Conservation (phyloP, 2,888 invertebrate species). For the Drosophila nigritarsus region DNA sequence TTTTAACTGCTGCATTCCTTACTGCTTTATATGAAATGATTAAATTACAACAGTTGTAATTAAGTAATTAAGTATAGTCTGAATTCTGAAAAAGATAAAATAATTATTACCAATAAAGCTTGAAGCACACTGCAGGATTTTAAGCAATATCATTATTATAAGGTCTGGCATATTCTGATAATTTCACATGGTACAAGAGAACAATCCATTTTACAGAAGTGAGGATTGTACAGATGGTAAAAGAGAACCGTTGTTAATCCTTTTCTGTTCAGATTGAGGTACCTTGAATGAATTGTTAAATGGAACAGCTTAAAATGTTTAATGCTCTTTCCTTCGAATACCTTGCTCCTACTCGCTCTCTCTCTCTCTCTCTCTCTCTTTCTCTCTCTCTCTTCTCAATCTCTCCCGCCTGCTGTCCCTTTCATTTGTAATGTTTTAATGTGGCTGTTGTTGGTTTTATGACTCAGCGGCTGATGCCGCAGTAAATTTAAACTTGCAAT, state of each 20-base stretch:
- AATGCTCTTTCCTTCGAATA: constrained; percentile 31
- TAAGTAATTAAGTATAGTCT: background rate
- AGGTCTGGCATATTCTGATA: background rate
- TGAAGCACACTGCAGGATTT: background rate
- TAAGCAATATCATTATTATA: constrained; percentile 21
- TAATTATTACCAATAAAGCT: constrained; percentile 33
- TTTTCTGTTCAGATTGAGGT: background rate
- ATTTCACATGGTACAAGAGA: background rate
- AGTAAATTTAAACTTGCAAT: constrained; percentile 79
- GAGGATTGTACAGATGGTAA: constrained; percentile 22
- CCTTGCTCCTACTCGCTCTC: constrained; percentile 2
- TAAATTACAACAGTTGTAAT: background rate
- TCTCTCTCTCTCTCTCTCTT: background rate
- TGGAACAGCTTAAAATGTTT: constrained; percentile 43
- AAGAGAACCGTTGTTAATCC: constrained; percentile 31
- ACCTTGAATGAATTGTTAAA: constrained; percentile 43
- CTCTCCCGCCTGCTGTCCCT: constrained; percentile 1
- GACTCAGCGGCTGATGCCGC: constrained; percentile 74
- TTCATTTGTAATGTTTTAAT: constrained; percentile 60
- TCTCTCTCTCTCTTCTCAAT: background rate
- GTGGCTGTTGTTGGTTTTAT: constrained; percentile 74
- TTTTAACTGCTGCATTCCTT: background rate
- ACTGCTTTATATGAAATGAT: background rate
- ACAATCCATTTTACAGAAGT: constrained; percentile 15
- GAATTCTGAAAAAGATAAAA: constrained; percentile 27